Evolutionary conservation across 1,140 invertebrate species (phyloP).

Genomic region (Brachionus paranguensis): DNA sequence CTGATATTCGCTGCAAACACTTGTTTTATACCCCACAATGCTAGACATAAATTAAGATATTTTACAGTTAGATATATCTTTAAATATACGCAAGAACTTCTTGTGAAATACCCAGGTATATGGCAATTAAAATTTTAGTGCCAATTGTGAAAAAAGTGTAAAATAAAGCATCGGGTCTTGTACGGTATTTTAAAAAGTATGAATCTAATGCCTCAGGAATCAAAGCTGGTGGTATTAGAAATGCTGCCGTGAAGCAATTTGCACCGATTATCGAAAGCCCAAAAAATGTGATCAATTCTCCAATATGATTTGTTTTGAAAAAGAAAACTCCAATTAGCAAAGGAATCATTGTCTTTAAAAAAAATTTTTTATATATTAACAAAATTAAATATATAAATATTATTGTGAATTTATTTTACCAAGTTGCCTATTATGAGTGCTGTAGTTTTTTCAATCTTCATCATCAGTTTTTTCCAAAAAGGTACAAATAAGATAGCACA

Average conservation of each 20-base stretch:
- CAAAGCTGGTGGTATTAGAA: constrained; percentile 9
- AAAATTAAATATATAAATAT: neutral
- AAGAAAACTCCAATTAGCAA: constrained; percentile 29
- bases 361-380: neutral
- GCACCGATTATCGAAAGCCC: neutral
- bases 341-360: neutral
- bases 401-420: neutral
- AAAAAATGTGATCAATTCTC: constrained; percentile 29
- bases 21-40: constrained; percentile 13
- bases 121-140: constrained; percentile 32
- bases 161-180: constrained; percentile 25
- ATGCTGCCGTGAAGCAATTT: constrained; percentile 3
- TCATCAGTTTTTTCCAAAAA: neutral
- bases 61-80: neutral
- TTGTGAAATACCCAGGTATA: constrained; percentile 28
- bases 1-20: neutral
- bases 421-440: constrained; percentile 16
- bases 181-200: constrained; percentile 25
- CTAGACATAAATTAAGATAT: neutral
- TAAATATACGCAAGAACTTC: neutral
- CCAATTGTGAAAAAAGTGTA: constrained; percentile 23
- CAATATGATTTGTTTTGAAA: neutral
- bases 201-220: constrained; percentile 22
- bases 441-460: neutral
- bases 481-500: constrained; percentile 15